A percentile compares a stretch with the other conserved stretches of the same genome.
These are phyloP conservation scores for Gulo gulo DNA, from an alignment of 2,113 vertebrate species.

Conservation along the genomic window DNA sequence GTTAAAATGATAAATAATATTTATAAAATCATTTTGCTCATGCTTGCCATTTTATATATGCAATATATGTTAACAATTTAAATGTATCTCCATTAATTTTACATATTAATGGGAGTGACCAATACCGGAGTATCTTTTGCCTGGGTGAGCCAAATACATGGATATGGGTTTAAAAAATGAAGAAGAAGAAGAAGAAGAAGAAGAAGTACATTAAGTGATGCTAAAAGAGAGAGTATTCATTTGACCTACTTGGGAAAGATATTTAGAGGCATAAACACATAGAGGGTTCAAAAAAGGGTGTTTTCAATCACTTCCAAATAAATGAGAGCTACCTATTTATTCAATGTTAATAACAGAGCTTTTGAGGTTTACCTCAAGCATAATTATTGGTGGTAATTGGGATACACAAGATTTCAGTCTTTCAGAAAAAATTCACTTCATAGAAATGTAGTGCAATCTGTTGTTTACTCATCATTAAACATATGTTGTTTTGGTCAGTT, in stretches of 20 bases:
- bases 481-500: conserved; percentile 49
- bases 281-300: background rate
- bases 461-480: conserved; percentile 41
- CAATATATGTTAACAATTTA: background rate
- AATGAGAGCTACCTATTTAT: background rate
- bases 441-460: conserved; percentile 38
- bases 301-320: background rate
- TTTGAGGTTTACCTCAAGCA: conserved; percentile 7
- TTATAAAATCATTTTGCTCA: background rate
- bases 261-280: background rate
- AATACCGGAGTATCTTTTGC: background rate
- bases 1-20: background rate
- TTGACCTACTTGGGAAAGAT: background rate
- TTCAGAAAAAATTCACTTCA: background rate
- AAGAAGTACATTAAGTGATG: background rate
- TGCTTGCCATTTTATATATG: background rate
- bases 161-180: background rate
- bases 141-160: background rate
- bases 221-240: background rate
- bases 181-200: too few relatives aligned
- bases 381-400: conserved; percentile 21
- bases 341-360: background rate
- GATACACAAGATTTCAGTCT: background rate
- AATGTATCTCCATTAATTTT: background rate
- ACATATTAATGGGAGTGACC: background rate